These are phyloP conservation scores for Graphium colonna DNA, from an alignment of 2,888 invertebrate genomes.

Conservation along the genomic window DNA sequence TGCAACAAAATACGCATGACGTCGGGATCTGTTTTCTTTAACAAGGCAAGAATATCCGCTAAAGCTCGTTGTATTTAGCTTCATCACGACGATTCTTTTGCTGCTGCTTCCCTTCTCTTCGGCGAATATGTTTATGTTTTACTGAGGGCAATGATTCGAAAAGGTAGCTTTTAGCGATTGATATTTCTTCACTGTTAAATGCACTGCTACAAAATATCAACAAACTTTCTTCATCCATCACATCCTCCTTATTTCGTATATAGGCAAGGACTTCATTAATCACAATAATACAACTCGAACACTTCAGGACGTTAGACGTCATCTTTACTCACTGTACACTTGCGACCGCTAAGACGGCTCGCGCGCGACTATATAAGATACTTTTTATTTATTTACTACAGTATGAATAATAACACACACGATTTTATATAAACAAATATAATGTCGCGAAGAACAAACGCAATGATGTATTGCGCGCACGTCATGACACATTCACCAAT, in stretches of 20 bases:
- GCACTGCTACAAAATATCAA: not conserved
- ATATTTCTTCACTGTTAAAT: not conserved
- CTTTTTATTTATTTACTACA: no score
- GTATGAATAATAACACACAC: no score
- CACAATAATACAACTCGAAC: not conserved
- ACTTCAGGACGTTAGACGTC: not conserved
- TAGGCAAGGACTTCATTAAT: not conserved
- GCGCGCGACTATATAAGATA: no score
- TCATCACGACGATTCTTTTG: not conserved
- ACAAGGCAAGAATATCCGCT: not conserved
- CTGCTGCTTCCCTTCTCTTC: no score
- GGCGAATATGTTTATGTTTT: no score
- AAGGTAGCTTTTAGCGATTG: not conserved
- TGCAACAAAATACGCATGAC: not conserved
- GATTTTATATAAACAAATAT: no score
- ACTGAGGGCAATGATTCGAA: not conserved
- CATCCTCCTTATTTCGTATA: not conserved
- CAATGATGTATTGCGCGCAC: no score
- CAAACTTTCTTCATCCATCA: not conserved
- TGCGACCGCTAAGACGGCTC: no score
- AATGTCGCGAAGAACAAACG: no score
- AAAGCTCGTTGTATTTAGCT: not conserved
- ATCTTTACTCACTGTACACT: no score
- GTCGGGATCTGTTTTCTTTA: not conserved
- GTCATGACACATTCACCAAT: no score